Evolutionary conservation across 2,888 invertebrate species (phyloP).

Genomic region (Andrena hattorfiana): DNA sequence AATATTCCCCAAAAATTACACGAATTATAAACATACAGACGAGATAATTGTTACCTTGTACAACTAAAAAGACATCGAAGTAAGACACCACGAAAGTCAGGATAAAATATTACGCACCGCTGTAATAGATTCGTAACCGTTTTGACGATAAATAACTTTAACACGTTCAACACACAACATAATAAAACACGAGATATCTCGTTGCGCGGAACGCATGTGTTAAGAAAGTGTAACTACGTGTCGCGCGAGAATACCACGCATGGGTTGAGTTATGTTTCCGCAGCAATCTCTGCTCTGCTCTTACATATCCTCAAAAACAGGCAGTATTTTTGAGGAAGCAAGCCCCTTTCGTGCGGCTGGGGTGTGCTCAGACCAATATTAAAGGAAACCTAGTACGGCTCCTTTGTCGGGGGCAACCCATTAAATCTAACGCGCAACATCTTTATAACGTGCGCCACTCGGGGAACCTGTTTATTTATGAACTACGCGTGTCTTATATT

Average conservation of each 20-base stretch:
- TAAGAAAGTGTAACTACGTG: not conserved
- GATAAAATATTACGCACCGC: not conserved
- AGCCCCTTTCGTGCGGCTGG: slow-evolving; percentile 1
- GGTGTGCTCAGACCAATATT: slow-evolving; percentile 30
- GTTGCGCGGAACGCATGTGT: not conserved
- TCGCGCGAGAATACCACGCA: not conserved
- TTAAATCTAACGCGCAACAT: slow-evolving; percentile 42
- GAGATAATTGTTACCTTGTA: too few relatives aligned
- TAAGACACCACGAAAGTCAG: not conserved
- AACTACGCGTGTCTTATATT: slow-evolving; percentile 6
- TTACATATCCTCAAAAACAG: slow-evolving; percentile 5
- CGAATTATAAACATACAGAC: too few relatives aligned
- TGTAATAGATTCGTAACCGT: slow-evolving; percentile 2
- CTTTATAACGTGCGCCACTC: slow-evolving; percentile 28
- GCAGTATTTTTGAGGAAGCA: slow-evolving; percentile 21
- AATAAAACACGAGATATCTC: too few relatives aligned
- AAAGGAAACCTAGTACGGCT: slow-evolving; percentile 31
- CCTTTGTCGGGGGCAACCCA: slow-evolving; percentile 27
- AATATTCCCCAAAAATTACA: too few relatives aligned
- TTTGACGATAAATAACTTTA: not conserved
- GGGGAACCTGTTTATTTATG: slow-evolving; percentile 30
- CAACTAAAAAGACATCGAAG: not conserved
- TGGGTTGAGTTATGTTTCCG: slow-evolving; percentile 21
- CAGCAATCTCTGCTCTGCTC: slow-evolving; percentile 11
- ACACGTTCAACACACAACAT: too few relatives aligned